phyloP scores from a whole-genome alignment of 2,797 vertebrate species.

The Sylvia borin region DNA sequence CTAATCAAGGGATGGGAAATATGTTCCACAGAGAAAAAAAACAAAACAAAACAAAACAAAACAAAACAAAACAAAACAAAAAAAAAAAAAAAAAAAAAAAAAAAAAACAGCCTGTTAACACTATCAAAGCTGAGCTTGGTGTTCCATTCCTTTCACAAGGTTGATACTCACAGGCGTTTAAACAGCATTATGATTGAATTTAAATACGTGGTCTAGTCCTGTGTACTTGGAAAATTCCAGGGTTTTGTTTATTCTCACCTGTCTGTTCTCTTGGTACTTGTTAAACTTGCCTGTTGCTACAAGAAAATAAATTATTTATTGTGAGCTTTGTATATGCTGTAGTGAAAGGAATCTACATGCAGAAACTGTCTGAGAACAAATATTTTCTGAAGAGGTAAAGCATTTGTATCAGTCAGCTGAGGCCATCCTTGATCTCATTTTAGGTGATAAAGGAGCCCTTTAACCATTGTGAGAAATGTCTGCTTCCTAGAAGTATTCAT shows the following conservation, averaged over 20 bases:
- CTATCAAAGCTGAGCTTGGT: background rate
- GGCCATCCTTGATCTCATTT: background rate
- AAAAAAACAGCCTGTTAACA: background rate
- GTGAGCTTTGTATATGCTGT: background rate
- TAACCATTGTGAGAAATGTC: background rate
- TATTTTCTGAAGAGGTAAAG: background rate
- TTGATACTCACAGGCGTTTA: background rate
- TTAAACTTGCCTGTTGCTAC: background rate
- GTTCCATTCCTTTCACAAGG: background rate
- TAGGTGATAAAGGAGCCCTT: background rate
- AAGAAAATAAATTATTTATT: background rate
- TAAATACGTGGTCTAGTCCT: background rate
- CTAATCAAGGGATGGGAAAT: background rate
- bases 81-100: background rate
- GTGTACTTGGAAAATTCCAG: background rate
- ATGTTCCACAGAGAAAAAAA: background rate
- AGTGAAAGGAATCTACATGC: background rate
- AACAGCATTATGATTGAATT: background rate
- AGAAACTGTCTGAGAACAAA: background rate
- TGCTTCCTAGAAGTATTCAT: background rate
- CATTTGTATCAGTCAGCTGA: background rate
- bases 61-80: background rate
- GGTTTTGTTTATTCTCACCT: background rate
- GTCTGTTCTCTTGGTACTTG: background rate
- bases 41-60: fast-evolving